Conservation (phyloP, 2,113 vertebrate species). For the Odocoileus virginianus region DNA sequence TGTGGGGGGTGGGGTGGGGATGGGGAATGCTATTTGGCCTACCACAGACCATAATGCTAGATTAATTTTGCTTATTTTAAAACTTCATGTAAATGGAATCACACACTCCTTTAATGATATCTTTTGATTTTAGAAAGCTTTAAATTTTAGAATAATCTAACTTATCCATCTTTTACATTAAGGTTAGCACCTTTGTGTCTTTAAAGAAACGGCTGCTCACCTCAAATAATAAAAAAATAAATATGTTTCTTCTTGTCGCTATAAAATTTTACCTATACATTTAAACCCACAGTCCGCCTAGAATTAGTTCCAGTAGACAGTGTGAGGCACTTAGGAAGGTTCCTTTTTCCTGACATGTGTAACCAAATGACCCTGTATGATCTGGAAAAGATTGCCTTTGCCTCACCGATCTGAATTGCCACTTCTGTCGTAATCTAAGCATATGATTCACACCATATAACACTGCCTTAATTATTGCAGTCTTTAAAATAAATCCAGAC, state of each 20-base stretch:
- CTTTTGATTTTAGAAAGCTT: not conserved
- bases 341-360: not conserved
- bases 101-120: not conserved
- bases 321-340: not conserved
- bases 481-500: not conserved
- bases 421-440: not conserved
- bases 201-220: not conserved
- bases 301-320: not conserved
- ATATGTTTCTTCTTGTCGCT: not conserved
- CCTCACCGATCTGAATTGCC: not conserved
- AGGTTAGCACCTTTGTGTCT: not conserved
- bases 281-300: not conserved
- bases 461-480: not conserved
- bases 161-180: not conserved
- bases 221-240: not conserved
- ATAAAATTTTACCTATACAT: not conserved
- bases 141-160: not conserved
- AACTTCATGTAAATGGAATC: not conserved
- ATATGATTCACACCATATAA: not conserved
- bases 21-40: not conserved
- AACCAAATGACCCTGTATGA: not conserved
- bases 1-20: accelerated
- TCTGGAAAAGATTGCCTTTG: not conserved
- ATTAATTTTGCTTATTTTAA: not conserved
- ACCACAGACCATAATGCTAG: not conserved